Percentiles rank a stretch among this genome's conserved stretches.
phyloP scores from a whole-genome alignment of 2,888 invertebrate species.

The Platypus cylindrus region DNA sequence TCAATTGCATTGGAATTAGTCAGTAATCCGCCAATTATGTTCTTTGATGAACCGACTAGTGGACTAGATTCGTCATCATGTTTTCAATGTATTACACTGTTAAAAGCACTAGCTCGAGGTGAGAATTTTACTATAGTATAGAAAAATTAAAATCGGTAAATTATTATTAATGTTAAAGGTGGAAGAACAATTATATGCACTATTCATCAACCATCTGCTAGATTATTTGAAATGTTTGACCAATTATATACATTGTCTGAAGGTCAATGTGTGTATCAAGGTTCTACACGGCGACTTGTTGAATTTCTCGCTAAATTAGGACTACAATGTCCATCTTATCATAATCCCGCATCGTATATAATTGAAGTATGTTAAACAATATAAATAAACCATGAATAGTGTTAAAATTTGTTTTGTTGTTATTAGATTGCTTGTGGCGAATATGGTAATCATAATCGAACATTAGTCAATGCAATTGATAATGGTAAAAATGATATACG shows the following conservation, averaged over 20 bases:
- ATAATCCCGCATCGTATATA: conserved; percentile 93
- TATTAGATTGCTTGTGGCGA: conserved; percentile 78
- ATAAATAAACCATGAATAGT: background rate
- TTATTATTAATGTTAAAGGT: conserved; percentile 35
- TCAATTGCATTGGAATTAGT: conserved; percentile 90
- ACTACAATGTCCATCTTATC: conserved; percentile 89
- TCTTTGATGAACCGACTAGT: conserved; percentile 95
- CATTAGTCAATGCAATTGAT: conserved; percentile 71
- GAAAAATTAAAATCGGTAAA: conserved; percentile 1
- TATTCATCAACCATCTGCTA: conserved; percentile 92
- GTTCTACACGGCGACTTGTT: conserved; percentile 73
- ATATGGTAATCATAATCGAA: conserved; percentile 81
- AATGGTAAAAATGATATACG: conserved; percentile 75
- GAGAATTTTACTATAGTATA: too few relatives aligned
- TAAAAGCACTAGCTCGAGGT: conserved; percentile 70
- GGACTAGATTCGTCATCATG: conserved; percentile 92
- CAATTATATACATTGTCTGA: conserved; percentile 87
- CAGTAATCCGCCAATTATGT: conserved; percentile 95
- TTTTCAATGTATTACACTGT: conserved; percentile 81
- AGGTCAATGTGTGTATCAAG: conserved; percentile 91
- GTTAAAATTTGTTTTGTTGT: background rate
- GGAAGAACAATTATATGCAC: conserved; percentile 93
- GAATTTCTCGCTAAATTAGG: conserved; percentile 65
- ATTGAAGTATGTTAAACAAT: conserved; percentile 38
- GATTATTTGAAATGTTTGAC: conserved; percentile 93